Percentiles rank a stretch among this genome's conserved stretches.
Evolutionary conservation across 2,113 vertebrate genomes (phyloP).

Genomic region (Grammomys surdaster): DNA sequence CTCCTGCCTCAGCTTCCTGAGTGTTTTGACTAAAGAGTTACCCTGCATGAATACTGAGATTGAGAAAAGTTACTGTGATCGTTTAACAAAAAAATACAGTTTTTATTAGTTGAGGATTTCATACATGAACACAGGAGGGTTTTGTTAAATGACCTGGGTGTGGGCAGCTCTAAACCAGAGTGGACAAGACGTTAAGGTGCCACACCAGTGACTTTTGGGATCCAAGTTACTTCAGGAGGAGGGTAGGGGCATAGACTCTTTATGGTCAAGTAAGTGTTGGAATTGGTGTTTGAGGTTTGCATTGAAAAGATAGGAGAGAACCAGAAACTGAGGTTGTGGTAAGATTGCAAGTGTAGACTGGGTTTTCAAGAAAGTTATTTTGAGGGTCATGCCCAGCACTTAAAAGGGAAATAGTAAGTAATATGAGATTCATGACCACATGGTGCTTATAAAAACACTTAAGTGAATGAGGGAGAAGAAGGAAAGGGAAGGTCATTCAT

Average conservation of each 20-base stretch:
- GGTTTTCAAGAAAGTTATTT: constrained; percentile 59
- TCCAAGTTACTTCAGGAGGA: not conserved
- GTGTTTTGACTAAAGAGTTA: not conserved
- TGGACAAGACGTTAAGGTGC: not conserved
- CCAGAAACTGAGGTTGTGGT: not conserved
- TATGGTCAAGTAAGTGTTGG: not conserved
- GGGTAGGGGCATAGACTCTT: not conserved
- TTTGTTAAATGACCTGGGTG: not conserved
- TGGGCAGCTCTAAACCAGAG: not conserved
- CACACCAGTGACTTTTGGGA: no score
- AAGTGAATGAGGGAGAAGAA: not conserved
- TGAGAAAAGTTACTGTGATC: constrained; percentile 13
- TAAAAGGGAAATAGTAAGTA: constrained; percentile 25
- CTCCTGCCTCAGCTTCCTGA: not conserved
- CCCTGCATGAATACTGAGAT: not conserved
- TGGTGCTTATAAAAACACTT: not conserved
- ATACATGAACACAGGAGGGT: not conserved
- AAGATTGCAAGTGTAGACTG: not conserved
- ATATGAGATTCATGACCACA: not conserved
- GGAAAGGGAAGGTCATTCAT: constrained; percentile 2
- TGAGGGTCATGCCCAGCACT: not conserved
- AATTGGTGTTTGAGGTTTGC: not conserved
- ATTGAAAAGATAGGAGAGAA: not conserved
- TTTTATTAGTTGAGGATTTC: not conserved
- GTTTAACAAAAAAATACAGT: not conserved